Percentiles rank a stretch among this genome's conserved stretches.
Conservation (phyloP, 2,113 vertebrate genomes). For the Etia nguti region DNA sequence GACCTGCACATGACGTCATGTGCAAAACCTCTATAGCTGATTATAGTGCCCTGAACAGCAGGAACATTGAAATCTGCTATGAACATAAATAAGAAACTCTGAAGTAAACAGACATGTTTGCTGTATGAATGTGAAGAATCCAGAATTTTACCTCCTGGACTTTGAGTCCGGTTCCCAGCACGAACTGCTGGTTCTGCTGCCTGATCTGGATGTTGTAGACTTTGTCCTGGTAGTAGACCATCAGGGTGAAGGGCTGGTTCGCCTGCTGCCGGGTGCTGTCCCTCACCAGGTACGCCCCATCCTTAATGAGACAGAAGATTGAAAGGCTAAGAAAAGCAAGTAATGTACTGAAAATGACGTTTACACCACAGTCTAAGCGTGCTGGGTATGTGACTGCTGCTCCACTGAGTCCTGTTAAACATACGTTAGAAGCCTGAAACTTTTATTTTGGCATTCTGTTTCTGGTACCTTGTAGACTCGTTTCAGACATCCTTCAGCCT, state of each 20-base stretch:
- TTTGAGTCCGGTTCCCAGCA: slow-evolving; percentile 87
- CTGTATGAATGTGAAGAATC: background rate
- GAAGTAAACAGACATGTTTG: background rate
- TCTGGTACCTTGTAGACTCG: slow-evolving; percentile 80
- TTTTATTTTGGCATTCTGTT: background rate
- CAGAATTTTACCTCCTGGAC: slow-evolving; percentile 80
- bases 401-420: background rate
- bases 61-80: background rate
- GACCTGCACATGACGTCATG: background rate
- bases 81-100: background rate
- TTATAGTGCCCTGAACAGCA: background rate
- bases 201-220: slow-evolving; percentile 96
- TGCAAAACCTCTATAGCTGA: background rate
- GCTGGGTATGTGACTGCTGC: background rate
- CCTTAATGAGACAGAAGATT: slow-evolving; percentile 65
- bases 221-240: slow-evolving; percentile 91
- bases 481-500: slow-evolving; percentile 83
- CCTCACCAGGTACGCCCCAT: slow-evolving; percentile 90
- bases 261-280: slow-evolving; percentile 84
- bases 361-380: background rate
- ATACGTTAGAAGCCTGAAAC: background rate
- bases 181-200: slow-evolving; percentile 74
- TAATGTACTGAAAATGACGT: background rate
- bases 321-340: background rate
- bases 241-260: slow-evolving; percentile 87